Base-by-base conservation (phyloP, 1,140 invertebrate genomes). In the Eufriesea mexicana region DNA sequence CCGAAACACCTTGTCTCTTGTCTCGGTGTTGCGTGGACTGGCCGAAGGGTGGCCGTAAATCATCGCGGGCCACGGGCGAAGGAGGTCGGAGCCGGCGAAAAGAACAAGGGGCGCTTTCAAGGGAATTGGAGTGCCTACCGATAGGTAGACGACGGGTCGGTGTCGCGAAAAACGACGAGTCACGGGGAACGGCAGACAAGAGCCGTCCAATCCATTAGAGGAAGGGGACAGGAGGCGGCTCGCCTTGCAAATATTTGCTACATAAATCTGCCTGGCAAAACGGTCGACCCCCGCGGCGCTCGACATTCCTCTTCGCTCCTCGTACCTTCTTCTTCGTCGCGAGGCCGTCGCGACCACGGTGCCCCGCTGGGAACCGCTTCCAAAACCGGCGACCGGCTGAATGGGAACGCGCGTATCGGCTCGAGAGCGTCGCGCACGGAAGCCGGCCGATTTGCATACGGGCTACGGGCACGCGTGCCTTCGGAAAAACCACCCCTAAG, bases 191-290 rank as follows among this genome's bases (percentile, higher is more conserved):
- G 80, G 73, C 79, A 75, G 49, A 55, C 28, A 47, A 35, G 28
- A 72, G 62, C 57, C 79, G 85, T 83, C 82, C 86, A 91, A 91
- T 92, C 89, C 89, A 91, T 91, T 91, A 92, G 71, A 42, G 35
- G 64, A 66, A 67, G 74, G 23, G 67, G 83, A 55, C n/a, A 75
- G 74, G 49, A 14, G 57, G 76, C n/a, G 59, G 51, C 79, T 88
- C 85, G 89, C 70, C 84, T 88, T 87, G 88, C 88, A 90, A 92
- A 92, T 92, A 89, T 92, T 91, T 91, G 88, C 88, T 82, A 84
- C 86, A 89, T 90, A 91, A 92, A 92, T 88, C 86, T 85, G 71
- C 12, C 74, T 66, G 73, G 67, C 42, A 59, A 87, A 87, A 88
- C 77, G 85, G 62, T 57, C 59, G 71, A 64, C 51, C 83, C 86